A percentile compares a stretch with the other conserved stretches of the same genome.
phyloP scores from a whole-genome alignment of 2,888 invertebrate genomes.

The Latrodectus hesperus region DNA sequence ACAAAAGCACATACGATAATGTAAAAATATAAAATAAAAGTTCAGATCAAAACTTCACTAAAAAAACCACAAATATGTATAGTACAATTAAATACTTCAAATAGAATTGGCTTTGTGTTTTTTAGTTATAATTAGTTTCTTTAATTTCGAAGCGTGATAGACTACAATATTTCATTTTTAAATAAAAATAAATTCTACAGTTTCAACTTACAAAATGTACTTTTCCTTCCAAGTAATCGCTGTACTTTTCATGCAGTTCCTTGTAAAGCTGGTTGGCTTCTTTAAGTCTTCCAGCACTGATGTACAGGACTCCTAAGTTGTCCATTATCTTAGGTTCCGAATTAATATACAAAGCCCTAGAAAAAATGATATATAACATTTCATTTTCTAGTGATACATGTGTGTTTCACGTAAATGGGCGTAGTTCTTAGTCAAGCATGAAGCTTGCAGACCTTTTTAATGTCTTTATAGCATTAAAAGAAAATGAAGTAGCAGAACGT shows the following conservation, averaged over 20 bases:
- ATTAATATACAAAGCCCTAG: slow-evolving; percentile 69
- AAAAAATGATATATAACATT: slow-evolving; percentile 27
- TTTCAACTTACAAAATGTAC: slow-evolving; percentile 68
- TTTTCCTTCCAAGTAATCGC: slow-evolving; percentile 66
- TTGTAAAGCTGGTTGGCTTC: slow-evolving; percentile 68
- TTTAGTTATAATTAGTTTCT: no score
- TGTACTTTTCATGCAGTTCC: slow-evolving; percentile 54
- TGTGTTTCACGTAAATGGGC: slow-evolving; percentile 21
- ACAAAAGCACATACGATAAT: no score
- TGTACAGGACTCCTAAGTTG: slow-evolving; percentile 70
- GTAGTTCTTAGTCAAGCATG: slow-evolving; percentile 23
- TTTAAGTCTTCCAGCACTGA: slow-evolving; percentile 64
- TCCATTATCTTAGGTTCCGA: slow-evolving; percentile 70
- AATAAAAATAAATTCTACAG: no score
- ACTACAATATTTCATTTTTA: no score
- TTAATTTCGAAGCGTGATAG: no score
- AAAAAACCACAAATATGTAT: no score
- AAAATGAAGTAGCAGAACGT: slow-evolving; percentile 22
- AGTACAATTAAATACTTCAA: no score
- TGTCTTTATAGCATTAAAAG: slow-evolving; percentile 35
- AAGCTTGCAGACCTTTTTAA: slow-evolving; percentile 9
- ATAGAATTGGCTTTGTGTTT: no score
- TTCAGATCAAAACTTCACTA: no score
- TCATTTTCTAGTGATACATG: slow-evolving; percentile 32
- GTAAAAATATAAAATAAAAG: no score